These are phyloP conservation scores for Anoncus sp. DNA, from an alignment of 2,888 invertebrate species.

Conservation along the genomic window DNA sequence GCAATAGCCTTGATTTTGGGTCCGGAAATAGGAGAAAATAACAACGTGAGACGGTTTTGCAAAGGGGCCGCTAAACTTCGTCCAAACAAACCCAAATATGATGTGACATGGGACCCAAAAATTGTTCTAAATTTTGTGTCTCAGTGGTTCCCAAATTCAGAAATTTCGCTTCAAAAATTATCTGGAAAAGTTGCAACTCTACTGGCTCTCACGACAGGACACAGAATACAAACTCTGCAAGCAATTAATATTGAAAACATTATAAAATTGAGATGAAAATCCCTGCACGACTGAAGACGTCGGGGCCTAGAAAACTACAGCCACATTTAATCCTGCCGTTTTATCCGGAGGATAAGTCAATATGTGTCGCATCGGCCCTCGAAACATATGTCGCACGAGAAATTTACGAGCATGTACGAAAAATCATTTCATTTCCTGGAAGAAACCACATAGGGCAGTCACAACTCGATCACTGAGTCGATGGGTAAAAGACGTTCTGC, in stretches of 20 bases:
- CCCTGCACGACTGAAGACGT: constrained; percentile 15
- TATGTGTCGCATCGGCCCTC: constrained; percentile 40
- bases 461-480: constrained; percentile 2
- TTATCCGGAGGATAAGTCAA: constrained; percentile 26
- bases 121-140: constrained; percentile 62
- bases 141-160: constrained; percentile 37
- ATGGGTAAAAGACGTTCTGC: constrained; percentile 4
- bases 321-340: constrained; percentile 42
- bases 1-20: constrained; percentile 50
- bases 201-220: constrained; percentile 63
- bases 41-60: constrained; percentile 59
- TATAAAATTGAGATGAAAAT: constrained; percentile 55
- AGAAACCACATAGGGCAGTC: neutral
- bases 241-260: constrained; percentile 61
- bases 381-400: neutral
- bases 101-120: constrained; percentile 64
- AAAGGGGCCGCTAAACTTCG: constrained; percentile 62
- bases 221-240: constrained; percentile 62
- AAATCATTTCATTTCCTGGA: constrained; percentile 5
- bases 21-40: constrained; percentile 52
- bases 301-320: constrained; percentile 20
- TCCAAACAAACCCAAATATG: constrained; percentile 62
- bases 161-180: constrained; percentile 41
- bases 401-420: neutral
- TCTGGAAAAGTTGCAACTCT: constrained; percentile 59